Conservation (phyloP, 2,113 vertebrate genomes). For the Peromyscus polionotus region DNA sequence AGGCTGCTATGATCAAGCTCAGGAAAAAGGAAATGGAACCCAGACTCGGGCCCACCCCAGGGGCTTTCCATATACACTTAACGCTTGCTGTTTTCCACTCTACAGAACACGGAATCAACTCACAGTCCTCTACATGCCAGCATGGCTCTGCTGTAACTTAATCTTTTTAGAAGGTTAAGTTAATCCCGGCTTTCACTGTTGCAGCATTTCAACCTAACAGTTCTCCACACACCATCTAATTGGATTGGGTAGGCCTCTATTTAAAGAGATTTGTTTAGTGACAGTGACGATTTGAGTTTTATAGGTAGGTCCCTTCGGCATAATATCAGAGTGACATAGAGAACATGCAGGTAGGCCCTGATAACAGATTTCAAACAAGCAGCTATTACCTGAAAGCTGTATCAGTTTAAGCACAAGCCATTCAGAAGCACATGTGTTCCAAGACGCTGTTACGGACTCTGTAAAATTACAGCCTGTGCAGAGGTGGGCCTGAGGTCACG, state of each 20-base stretch:
- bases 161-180: constrained; percentile 76
- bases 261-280: constrained; percentile 75
- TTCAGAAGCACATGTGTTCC: constrained; percentile 1
- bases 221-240: constrained; percentile 62
- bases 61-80: constrained; percentile 48
- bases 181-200: constrained; percentile 74
- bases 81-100: constrained; percentile 34
- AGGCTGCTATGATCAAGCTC: background rate
- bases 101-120: constrained; percentile 40
- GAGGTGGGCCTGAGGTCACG: constrained; percentile 28
- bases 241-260: constrained; percentile 72
- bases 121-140: constrained; percentile 8
- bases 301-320: constrained; percentile 55
- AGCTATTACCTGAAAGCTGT: constrained; percentile 51
- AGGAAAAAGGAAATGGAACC: constrained; percentile 51
- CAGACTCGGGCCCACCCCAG: constrained; percentile 3
- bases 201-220: constrained; percentile 66
- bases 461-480: constrained; percentile 69
- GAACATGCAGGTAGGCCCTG: background rate
- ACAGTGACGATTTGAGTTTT: constrained; percentile 64
- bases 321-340: background rate
- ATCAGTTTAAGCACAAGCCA: constrained; percentile 32
- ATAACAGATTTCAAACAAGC: constrained; percentile 48
- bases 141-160: constrained; percentile 52
- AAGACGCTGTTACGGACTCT: constrained; percentile 63